Percentiles rank a stretch among this genome's conserved stretches.
phyloP scores from a whole-genome alignment of 2,797 vertebrate genomes.

The Tarsius wallacei region DNA sequence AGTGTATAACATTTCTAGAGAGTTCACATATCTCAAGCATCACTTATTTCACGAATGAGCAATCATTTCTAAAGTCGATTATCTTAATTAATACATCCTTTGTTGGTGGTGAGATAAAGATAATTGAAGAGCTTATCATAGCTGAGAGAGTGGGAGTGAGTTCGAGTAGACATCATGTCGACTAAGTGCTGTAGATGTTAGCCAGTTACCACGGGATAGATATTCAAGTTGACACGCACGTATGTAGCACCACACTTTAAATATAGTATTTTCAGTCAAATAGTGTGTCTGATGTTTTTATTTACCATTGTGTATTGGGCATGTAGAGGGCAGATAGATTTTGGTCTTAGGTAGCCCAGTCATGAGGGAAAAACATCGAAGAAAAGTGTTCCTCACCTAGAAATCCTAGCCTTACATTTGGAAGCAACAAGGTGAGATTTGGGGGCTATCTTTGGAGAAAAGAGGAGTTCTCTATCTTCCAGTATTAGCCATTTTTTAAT shows the following conservation, averaged over 20 bases:
- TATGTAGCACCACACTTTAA: neutral
- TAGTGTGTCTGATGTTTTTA: neutral
- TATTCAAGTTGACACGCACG: neutral
- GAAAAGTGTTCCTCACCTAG: neutral
- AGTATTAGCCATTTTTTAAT: conserved; percentile 2
- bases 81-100: conserved; percentile 78
- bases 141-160: neutral
- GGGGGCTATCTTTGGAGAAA: neutral
- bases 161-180: conserved; percentile 8
- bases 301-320: neutral
- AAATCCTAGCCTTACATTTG: conserved; percentile 17
- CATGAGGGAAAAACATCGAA: neutral
- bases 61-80: conserved; percentile 71
- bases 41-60: conserved; percentile 75
- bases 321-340: neutral
- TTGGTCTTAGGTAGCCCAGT: neutral
- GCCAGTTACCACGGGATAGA: neutral
- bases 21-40: conserved; percentile 67
- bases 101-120: conserved; percentile 67
- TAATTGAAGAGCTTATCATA: conserved; percentile 63
- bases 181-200: conserved; percentile 13
- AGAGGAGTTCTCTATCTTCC: neutral
- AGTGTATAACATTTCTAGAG: conserved; percentile 27
- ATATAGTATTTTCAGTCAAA: conserved; percentile 28
- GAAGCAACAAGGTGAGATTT: neutral